Percentiles rank a stretch among this genome's conserved stretches.
phyloP scores from a whole-genome alignment of 2,113 vertebrate species.

The Callocephalon fimbriatum region DNA sequence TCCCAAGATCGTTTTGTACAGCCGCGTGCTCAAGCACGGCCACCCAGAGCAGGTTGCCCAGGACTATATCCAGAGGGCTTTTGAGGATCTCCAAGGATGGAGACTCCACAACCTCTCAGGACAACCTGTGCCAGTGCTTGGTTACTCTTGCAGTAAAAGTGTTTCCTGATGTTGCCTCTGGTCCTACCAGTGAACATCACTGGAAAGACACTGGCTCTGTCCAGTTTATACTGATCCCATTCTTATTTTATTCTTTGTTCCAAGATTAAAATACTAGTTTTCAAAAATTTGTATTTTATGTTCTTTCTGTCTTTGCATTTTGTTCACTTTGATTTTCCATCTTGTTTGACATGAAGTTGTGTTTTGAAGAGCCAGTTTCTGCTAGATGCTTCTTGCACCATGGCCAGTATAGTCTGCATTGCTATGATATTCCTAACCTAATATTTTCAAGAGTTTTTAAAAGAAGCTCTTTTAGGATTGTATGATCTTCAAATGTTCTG shows the following conservation, averaged over 20 bases:
- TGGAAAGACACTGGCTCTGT: background rate
- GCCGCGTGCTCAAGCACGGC: fast-evolving
- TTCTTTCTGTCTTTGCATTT: background rate
- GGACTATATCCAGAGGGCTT: fast-evolving
- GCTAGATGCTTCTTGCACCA: background rate
- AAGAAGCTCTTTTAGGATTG: fast-evolving
- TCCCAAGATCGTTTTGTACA: background rate
- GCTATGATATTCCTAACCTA: background rate
- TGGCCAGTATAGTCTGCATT: background rate
- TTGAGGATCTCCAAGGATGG: background rate
- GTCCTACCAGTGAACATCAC: background rate
- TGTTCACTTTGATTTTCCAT: background rate
- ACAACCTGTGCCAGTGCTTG: background rate
- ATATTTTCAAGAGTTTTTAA: background rate
- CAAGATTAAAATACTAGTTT: background rate
- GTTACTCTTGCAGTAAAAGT: fast-evolving
- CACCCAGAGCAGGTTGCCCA: fast-evolving
- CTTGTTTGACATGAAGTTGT: background rate
- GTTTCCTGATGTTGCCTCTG: background rate
- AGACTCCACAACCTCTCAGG: background rate
- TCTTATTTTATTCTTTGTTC: background rate
- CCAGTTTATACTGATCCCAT: no score
- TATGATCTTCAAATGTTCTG: background rate
- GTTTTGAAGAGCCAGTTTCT: background rate
- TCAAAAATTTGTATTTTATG: background rate